Evolutionary conservation across 92 coral and sea anemone genomes (phyloP), one percentile per base, ranked within the genome.

Genomic region (Zoanthus gigantus): DNA sequence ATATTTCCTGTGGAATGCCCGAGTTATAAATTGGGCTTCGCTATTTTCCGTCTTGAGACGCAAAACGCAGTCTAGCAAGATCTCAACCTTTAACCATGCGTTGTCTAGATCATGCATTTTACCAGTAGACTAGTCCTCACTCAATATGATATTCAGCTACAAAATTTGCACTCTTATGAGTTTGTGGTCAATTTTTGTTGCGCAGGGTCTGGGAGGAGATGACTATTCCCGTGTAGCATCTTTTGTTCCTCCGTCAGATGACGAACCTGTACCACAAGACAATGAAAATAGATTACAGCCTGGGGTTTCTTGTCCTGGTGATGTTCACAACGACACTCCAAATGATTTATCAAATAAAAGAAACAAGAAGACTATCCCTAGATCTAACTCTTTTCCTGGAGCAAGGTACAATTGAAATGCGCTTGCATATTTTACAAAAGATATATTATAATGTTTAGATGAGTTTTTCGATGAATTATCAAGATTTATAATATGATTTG

Each of bases 301-400:
- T 44, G 74, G 42, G 0, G 18, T 47, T 4, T 28, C 47, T 4
- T 7, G 3, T 17, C 14, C 44, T 18, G 65, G 18, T 28, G 57
- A 65, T 63, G 46, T 10, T 30, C 67, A 30, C 82, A 77, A 53
- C 29, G 52, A 78, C 29, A 60, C 48, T 58, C 29, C 14, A 14
- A 29, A 17, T 5, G 16, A 63, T 18, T 42, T 63, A 29, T 12
- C 63, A 6, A 80, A 14, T 52, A 80, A 80, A 45, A 65, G 12
- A 45, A 48, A 61, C 23, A 80, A 80, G 30, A 61, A 80, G 14
- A 42, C 57, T 8, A 58, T 80, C 53, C 85, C 74, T n/a, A 80
- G 85, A 32, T 73, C 85, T 34, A 18, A 80, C 57, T 80, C 85
- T 0, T 80, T 80, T 80, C 85, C 85, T n/a, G 85, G 85, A 9